phyloP scores from a whole-genome alignment of 1,140 invertebrate genomes.

The Cecropterus lyciades region DNA sequence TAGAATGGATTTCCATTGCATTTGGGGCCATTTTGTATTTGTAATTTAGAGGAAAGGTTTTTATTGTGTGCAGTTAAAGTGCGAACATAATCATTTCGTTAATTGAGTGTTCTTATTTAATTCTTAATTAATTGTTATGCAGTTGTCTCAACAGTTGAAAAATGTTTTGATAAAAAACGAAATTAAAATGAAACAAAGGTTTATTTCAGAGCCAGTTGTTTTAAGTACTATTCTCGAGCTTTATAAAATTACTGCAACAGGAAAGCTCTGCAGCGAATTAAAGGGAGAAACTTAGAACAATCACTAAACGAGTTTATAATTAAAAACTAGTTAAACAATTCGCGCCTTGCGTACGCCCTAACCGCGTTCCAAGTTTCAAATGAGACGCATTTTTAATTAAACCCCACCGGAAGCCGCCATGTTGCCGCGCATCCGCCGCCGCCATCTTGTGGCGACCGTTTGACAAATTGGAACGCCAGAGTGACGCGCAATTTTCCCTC shows the following conservation, averaged over 20 bases:
- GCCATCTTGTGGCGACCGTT: constrained; percentile 81
- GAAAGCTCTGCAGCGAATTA: constrained; percentile 30
- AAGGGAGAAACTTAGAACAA: constrained; percentile 34
- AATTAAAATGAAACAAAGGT: constrained; percentile 9
- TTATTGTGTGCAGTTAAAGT: too few relatives aligned
- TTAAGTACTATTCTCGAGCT: constrained; percentile 24
- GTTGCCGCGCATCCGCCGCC: constrained; percentile 70
- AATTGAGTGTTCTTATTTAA: too few relatives aligned
- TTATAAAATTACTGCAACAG: constrained; percentile 21
- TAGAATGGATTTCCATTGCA: too few relatives aligned
- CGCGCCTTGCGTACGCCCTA: constrained; percentile 57
- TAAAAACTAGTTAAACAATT: constrained; percentile 63
- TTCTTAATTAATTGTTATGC: too few relatives aligned
- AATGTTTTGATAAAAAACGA: constrained; percentile 9
- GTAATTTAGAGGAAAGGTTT: too few relatives aligned
- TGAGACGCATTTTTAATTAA: constrained; percentile 83
- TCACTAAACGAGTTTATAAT: constrained; percentile 51
- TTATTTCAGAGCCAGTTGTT: constrained; percentile 21
- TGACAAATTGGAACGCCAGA: constrained; percentile 82
- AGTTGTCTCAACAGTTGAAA: background rate
- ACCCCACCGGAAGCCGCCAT: constrained; percentile 76
- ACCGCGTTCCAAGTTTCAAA: constrained; percentile 61
- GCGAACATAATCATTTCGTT: too few relatives aligned
- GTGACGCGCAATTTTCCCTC: constrained; percentile 83
- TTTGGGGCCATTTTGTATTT: too few relatives aligned